These are phyloP conservation scores for Myopa tessellatipennis DNA, from an alignment of 2,888 invertebrate species.

Conservation along the genomic window DNA sequence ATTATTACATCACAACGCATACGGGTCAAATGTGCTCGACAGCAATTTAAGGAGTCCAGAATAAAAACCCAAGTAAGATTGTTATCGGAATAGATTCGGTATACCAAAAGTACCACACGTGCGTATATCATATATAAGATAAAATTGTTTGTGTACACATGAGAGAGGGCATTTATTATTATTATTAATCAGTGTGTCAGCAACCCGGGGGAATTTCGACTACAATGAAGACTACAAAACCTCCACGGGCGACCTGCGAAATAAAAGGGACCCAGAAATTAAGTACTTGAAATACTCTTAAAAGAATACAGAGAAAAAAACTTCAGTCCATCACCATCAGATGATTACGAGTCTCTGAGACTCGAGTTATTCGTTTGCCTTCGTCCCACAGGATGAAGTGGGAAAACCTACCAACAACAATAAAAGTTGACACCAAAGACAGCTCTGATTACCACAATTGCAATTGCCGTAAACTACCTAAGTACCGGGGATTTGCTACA, in stretches of 20 bases:
- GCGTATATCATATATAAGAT: no score
- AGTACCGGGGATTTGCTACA: conserved; percentile 18
- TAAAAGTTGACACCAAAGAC: conserved; percentile 1
- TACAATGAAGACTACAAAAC: conserved; percentile 22
- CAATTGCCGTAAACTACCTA: conserved; percentile 24
- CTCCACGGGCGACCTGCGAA: conserved; percentile 10
- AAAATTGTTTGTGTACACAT: no score
- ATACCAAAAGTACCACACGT: no score
- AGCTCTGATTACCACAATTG: conserved; percentile 25
- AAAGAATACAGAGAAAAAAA: no score
- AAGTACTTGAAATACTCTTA: no score
- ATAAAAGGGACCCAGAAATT: no score
- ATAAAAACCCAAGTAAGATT: no score
- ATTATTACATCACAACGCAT: no score
- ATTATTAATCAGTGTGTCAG: conserved; percentile 19
- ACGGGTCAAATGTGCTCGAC: no score
- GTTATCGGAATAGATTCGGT: no score
- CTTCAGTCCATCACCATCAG: no score
- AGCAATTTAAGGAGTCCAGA: no score
- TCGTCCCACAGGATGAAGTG: neutral
- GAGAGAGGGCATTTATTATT: neutral
- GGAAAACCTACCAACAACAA: neutral
- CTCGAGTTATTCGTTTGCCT: neutral
- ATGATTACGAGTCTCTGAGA: neutral
- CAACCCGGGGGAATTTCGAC: conserved; percentile 1